Evolutionary conservation across 2,888 invertebrate species (phyloP), one percentile per base, ranked within the genome.

Genomic region (Sphaeridia pumilis): DNA sequence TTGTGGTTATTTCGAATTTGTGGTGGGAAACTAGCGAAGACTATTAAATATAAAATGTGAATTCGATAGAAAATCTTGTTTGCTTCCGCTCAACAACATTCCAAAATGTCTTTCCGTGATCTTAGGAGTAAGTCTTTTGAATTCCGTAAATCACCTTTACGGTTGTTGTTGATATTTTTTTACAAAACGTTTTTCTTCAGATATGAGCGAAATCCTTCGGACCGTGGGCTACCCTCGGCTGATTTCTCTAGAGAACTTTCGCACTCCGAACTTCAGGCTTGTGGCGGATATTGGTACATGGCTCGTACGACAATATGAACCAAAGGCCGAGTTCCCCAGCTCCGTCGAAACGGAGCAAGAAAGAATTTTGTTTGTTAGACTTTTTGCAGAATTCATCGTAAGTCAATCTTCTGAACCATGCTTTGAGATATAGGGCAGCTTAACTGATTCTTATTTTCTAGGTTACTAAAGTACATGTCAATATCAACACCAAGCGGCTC

Each of bases 121-220:
- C 71, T 82, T 58, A 73, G 83, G 71, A 83, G 82, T 83, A 73
- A 74, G 78, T 77, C 63, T 31, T 31, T 31, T 31, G 31, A 31
- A 31, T 31, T 31, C 14, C 7, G 7, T 31, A 10, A 31, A 7
- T 31, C 31, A n/a, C 31, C 7, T 31, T 14, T 21, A 24, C 34
- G 22, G 42, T 44, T 52, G n/a, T n/a, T n/a, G n/a, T 58, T n/a
- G n/a, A n/a, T n/a, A n/a, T n/a, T n/a, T n/a, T n/a, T n/a, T n/a
- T n/a, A n/a, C n/a, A n/a, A n/a, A n/a, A n/a, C n/a, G n/a, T n/a
- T 56, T 61, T 54, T 43, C 67, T 71, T 42, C 66, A 95, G 94
- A 93, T 77, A 84, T 95, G 67, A 87, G 89, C 47, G 97, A 98
- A 74, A 89, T 90, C 73, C 83, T 95, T 75, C 80, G 94, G 49